phyloP scores from a whole-genome alignment of 37 sponge, comb jelly and placozoan species.

The Mnemiopsis leidyi region DNA sequence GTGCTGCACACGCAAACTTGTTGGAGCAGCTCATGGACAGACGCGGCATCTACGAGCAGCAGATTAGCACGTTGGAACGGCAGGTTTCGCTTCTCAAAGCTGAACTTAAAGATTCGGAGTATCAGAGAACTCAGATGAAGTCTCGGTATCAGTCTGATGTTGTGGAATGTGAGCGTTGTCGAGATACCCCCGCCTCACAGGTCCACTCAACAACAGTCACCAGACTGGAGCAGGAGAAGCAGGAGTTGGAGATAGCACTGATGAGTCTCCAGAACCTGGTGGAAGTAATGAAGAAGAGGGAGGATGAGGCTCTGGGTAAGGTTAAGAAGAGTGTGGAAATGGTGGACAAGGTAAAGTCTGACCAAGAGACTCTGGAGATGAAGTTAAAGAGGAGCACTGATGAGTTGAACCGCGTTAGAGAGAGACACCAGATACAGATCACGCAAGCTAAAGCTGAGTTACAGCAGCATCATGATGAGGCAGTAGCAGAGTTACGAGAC shows the following conservation, averaged over 20 bases:
- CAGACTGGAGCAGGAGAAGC: slow-evolving; percentile 26
- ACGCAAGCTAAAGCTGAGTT: slow-evolving; percentile 61
- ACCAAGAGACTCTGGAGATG: slow-evolving; percentile 46
- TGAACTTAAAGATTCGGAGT: slow-evolving; percentile 25
- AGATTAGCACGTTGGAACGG: slow-evolving; percentile 10
- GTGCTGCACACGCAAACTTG: slow-evolving; percentile 27
- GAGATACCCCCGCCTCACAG: not conserved
- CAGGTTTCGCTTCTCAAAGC: slow-evolving; percentile 37
- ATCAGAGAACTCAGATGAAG: not conserved
- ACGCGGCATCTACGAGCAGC: slow-evolving; percentile 51
- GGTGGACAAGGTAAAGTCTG: slow-evolving; percentile 54
- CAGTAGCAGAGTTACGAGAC: slow-evolving; percentile 17
- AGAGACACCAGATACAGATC: slow-evolving; percentile 45
- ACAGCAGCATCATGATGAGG: slow-evolving; percentile 47
- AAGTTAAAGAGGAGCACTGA: slow-evolving; percentile 12
- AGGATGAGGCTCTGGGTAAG: slow-evolving; percentile 51
- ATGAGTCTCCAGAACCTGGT: slow-evolving; percentile 30
- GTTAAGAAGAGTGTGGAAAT: slow-evolving; percentile 64
- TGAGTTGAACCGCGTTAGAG: slow-evolving; percentile 59
- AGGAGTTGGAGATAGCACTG: slow-evolving; percentile 56
- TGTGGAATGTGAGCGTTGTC: not conserved
- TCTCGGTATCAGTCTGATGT: not conserved
- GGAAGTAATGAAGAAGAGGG: slow-evolving; percentile 54
- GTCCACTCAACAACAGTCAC: not conserved
- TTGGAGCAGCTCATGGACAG: slow-evolving; percentile 1